Evolutionary conservation across 1,140 invertebrate species (phyloP).

Genomic region (Trypoxylus dichotomus): DNA sequence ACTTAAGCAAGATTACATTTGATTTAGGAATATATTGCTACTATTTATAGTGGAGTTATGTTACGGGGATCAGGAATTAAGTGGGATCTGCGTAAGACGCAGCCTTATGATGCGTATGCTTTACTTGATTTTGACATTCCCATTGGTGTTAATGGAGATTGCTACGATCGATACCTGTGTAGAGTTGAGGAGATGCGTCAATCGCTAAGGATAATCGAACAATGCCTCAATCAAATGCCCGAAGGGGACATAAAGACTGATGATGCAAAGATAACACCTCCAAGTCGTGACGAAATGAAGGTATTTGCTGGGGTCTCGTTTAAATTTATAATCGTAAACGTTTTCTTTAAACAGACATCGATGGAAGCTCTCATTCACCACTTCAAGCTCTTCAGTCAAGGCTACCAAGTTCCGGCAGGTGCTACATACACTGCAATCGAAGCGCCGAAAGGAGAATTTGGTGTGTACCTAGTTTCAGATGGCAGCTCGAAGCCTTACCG

Average conservation of each 20-base stretch:
- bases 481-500: slow-evolving; percentile 79
- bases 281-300: slow-evolving; percentile 82
- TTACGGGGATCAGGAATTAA: slow-evolving; percentile 81
- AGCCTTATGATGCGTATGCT: slow-evolving; percentile 86
- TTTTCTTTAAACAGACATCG: slow-evolving; percentile 56
- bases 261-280: slow-evolving; percentile 80
- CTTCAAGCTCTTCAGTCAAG: slow-evolving; percentile 83
- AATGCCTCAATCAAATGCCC: slow-evolving; percentile 87
- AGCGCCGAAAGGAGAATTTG: slow-evolving; percentile 85
- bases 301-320: slow-evolving; percentile 26
- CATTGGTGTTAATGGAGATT: slow-evolving; percentile 82
- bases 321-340: background rate
- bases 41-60: slow-evolving; percentile 66
- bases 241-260: slow-evolving; percentile 79
- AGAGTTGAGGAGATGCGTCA: slow-evolving; percentile 81
- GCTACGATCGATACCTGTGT: slow-evolving; percentile 68
- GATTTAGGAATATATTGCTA: background rate
- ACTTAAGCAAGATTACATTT: slow-evolving; percentile 1
- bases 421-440: slow-evolving; percentile 78
- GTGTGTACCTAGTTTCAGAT: slow-evolving; percentile 84
- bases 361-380: slow-evolving; percentile 91
- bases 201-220: slow-evolving; percentile 72
- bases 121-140: slow-evolving; percentile 84
- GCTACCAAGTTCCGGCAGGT: slow-evolving; percentile 80
- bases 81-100: slow-evolving; percentile 83